A percentile compares a stretch with the other conserved stretches of the same genome.
phyloP scores from a whole-genome alignment of 2,888 invertebrate species.

The Pediacus dermestoides region DNA sequence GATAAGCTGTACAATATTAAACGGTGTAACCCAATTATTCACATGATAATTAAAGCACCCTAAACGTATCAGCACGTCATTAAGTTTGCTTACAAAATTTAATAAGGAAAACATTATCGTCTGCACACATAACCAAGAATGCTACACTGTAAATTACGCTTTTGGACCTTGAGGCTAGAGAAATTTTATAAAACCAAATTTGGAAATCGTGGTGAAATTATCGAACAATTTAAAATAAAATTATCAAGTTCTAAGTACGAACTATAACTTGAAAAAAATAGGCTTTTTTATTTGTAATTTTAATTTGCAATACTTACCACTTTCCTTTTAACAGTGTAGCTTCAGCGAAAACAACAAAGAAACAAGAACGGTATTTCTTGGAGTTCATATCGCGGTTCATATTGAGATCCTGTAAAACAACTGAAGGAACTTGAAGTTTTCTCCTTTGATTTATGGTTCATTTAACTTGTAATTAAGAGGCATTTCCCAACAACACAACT shows the following conservation, averaged over 20 bases:
- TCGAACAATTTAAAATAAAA: too few species aligned
- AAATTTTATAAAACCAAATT: too few species aligned
- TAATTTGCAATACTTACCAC: too few species aligned
- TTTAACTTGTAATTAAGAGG: constrained; percentile 46
- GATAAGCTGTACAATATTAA: constrained; percentile 40
- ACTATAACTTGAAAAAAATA: too few species aligned
- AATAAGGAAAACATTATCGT: constrained; percentile 42
- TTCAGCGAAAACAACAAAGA: too few species aligned
- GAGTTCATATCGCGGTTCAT: constrained; percentile 15
- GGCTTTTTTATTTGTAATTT: too few species aligned
- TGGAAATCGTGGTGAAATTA: too few species aligned
- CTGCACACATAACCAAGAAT: constrained; percentile 32
- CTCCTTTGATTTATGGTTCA: constrained; percentile 42
- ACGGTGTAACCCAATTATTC: constrained; percentile 40
- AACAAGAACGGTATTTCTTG: too few species aligned
- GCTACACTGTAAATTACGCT: constrained; percentile 25
- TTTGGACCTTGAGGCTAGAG: too few species aligned
- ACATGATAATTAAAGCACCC: constrained; percentile 40
- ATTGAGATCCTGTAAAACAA: constrained; percentile 23
- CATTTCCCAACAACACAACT: constrained; percentile 47
- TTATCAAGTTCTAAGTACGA: too few species aligned
- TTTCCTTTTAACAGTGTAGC: too few species aligned
- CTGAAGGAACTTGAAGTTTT: constrained; percentile 33
- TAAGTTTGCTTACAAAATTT: constrained; percentile 41
- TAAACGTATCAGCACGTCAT: constrained; percentile 41